These are phyloP conservation scores for Holothuria scabra DNA, from an alignment of 53 echinoderm and acorn worm genomes.

Conservation along the genomic window DNA sequence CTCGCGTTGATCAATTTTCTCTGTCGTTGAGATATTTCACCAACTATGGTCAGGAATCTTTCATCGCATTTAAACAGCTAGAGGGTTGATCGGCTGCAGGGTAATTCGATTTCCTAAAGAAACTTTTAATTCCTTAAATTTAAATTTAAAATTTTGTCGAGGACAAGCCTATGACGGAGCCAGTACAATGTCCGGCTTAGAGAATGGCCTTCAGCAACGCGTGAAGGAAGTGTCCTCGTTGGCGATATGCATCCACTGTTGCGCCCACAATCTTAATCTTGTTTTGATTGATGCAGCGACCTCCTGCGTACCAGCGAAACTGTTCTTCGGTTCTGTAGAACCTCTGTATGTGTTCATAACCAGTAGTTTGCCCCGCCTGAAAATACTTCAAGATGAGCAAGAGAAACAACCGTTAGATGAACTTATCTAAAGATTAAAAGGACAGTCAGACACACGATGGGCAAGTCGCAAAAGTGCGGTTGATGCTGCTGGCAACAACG, in stretches of 20 bases:
- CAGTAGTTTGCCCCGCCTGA: constrained; percentile 6
- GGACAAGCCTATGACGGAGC: constrained; percentile 24
- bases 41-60: constrained; percentile 16
- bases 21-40: constrained; percentile 19
- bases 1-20: constrained; percentile 10
- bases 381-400: constrained; percentile 14
- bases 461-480: constrained; percentile 4
- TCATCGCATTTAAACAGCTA: constrained; percentile 23
- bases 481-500: constrained; percentile 6
- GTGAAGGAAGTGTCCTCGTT: neutral
- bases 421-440: constrained; percentile 8
- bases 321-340: constrained; percentile 8
- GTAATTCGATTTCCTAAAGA: constrained; percentile 3
- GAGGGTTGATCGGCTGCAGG: neutral
- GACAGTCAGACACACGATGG: neutral
- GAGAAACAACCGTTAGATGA: constrained; percentile 19
- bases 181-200: constrained; percentile 10
- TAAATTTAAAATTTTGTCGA: constrained; percentile 10
- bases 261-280: constrained; percentile 10
- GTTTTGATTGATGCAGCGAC: constrained; percentile 14
- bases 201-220: constrained; percentile 3
- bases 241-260: constrained; percentile 18
- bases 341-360: neutral
- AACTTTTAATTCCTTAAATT: constrained; percentile 2
- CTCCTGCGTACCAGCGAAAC: neutral